phyloP scores from a whole-genome alignment of 1,140 invertebrate genomes.

The Hypsibius dujardini region DNA sequence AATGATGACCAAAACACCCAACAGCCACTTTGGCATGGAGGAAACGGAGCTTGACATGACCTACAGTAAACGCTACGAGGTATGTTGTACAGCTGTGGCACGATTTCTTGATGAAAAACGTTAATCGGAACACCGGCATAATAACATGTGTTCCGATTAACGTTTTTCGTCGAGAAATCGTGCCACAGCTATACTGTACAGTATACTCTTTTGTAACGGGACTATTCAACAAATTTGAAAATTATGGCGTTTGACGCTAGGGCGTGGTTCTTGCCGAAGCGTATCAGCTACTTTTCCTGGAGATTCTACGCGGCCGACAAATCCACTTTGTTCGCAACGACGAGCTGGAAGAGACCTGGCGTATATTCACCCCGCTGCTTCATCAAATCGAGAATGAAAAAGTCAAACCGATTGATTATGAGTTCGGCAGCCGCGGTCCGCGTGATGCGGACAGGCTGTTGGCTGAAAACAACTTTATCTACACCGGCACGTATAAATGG shows the following conservation, averaged over 20 bases:
- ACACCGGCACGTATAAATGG: conserved; percentile 94
- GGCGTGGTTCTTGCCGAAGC: conserved; percentile 77
- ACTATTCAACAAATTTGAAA: no score
- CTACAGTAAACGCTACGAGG: conserved; percentile 75
- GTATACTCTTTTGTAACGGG: no score
- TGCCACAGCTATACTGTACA: no score
- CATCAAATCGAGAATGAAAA: conserved; percentile 66
- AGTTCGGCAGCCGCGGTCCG: conserved; percentile 62
- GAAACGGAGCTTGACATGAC: conserved; percentile 95
- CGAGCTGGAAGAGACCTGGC: conserved; percentile 90
- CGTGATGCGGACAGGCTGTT: conserved; percentile 65
- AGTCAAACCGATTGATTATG: conserved; percentile 60
- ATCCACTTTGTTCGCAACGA: conserved; percentile 59
- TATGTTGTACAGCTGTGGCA: conserved; percentile 21
- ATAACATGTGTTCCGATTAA: no score
- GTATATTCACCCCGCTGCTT: conserved; percentile 88
- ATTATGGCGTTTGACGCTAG: conserved; percentile 33
- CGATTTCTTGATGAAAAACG: no score
- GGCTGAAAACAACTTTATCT: conserved; percentile 63
- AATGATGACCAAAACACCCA: conserved; percentile 94
- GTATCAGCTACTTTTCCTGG: conserved; percentile 87
- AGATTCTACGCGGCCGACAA: conserved; percentile 92
- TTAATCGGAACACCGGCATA: no score
- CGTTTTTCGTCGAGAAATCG: no score
- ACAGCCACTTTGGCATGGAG: conserved; percentile 86